Evolutionary conservation across 2,888 invertebrate genomes (phyloP).

Genomic region (Trisateles emortualis): DNA sequence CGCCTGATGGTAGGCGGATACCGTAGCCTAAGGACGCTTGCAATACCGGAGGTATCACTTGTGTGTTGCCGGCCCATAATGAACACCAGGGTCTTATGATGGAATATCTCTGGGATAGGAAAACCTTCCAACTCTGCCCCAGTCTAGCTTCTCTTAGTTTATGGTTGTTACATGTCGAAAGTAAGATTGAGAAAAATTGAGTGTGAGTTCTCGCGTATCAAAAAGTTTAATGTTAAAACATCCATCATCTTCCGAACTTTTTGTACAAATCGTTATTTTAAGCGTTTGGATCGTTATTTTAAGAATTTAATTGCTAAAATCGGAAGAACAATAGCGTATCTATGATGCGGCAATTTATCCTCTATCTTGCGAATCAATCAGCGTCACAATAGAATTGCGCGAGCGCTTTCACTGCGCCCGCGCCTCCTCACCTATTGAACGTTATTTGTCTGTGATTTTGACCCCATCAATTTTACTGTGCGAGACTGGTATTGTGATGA

Average conservation of each 20-base stretch:
- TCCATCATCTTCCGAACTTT: constrained; percentile 13
- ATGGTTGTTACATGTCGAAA: too few relatives aligned
- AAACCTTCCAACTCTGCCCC: too few relatives aligned
- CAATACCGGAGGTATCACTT: too few relatives aligned
- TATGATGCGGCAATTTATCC: constrained; percentile 66
- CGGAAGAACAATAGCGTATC: constrained; percentile 70
- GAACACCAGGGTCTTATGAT: too few relatives aligned
- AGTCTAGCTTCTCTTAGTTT: too few relatives aligned
- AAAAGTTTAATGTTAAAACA: background rate
- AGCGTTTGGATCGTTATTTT: constrained; percentile 45
- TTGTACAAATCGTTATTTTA: constrained; percentile 10
- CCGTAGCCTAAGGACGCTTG: too few relatives aligned
- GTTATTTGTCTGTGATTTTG: constrained; percentile 67
- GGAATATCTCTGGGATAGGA: too few relatives aligned
- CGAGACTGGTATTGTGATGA: constrained; percentile 52
- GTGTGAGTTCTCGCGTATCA: background rate
- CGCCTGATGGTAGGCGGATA: too few relatives aligned
- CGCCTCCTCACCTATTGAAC: constrained; percentile 55
- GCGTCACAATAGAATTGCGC: constrained; percentile 73
- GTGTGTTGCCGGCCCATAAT: too few relatives aligned
- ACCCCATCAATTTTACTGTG: constrained; percentile 64
- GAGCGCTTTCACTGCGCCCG: constrained; percentile 68
- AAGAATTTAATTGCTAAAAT: constrained; percentile 61
- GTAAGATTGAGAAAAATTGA: too few relatives aligned
- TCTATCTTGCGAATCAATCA: constrained; percentile 71